These are phyloP conservation scores for Ditula angustiorana DNA, from an alignment of 2,888 invertebrate genomes.

Conservation along the genomic window DNA sequence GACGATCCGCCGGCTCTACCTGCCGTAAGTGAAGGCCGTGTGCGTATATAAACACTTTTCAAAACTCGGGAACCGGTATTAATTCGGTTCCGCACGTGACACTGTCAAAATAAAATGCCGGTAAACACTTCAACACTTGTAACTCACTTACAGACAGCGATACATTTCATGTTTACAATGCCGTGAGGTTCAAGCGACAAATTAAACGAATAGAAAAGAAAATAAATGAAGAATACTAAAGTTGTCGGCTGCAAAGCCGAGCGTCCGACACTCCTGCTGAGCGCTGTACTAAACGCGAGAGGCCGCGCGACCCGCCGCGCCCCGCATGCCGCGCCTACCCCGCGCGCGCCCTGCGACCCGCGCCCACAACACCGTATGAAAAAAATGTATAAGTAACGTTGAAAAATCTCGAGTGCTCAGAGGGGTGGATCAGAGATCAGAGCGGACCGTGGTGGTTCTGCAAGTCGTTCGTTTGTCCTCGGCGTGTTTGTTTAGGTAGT, in stretches of 20 bases:
- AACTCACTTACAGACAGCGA: slow-evolving; percentile 65
- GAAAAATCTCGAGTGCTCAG: slow-evolving; percentile 67
- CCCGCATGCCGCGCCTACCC: slow-evolving; percentile 63
- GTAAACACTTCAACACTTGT: slow-evolving; percentile 62
- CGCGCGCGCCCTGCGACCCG: slow-evolving; percentile 73
- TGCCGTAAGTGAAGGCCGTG: slow-evolving; percentile 77
- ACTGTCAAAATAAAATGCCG: slow-evolving; percentile 79
- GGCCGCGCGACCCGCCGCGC: slow-evolving; percentile 77
- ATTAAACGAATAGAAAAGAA: slow-evolving; percentile 85
- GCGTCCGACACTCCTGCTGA: slow-evolving; percentile 85
- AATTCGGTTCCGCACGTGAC: slow-evolving; percentile 80
- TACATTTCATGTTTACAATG: slow-evolving; percentile 69
- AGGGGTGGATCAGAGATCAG: slow-evolving; percentile 51
- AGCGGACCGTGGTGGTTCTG: slow-evolving; percentile 48
- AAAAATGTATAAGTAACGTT: slow-evolving; percentile 61
- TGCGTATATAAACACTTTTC: slow-evolving; percentile 77
- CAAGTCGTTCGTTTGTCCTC: slow-evolving; percentile 51
- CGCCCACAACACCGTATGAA: slow-evolving; percentile 69
- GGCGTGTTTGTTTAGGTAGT: slow-evolving; percentile 55
- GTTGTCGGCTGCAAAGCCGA: slow-evolving; percentile 80
- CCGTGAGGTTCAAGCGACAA: slow-evolving; percentile 72
- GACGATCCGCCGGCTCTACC: slow-evolving; percentile 76
- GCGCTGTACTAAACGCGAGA: slow-evolving; percentile 83
- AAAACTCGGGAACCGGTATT: slow-evolving; percentile 83
- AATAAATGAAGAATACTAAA: slow-evolving; percentile 85